Conservation (phyloP, 2,797 vertebrate genomes). For the Poeciliopsis turneri region DNA sequence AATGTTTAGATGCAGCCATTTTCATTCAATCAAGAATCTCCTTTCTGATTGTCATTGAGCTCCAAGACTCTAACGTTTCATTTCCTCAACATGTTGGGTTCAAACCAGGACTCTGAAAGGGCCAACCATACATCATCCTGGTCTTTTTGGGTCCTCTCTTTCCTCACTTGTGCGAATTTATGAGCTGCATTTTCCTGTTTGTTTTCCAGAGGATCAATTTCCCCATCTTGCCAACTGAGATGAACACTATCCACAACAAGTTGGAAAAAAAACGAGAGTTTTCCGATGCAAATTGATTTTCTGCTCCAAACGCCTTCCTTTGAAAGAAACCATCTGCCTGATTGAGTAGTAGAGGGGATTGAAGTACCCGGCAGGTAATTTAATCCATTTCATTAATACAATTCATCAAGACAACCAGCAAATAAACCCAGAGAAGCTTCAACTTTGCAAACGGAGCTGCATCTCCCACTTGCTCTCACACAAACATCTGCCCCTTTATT, state of each 20-base stretch:
- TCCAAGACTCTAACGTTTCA: neutral
- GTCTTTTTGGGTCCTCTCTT: neutral
- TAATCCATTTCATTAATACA: constrained; percentile 15
- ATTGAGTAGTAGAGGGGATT: constrained; percentile 2
- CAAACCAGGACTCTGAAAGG: neutral
- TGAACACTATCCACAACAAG: neutral
- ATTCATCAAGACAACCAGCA: constrained; percentile 30
- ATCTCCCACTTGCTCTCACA: constrained; percentile 14
- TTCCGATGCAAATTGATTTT: constrained; percentile 1
- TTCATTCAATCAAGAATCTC: neutral
- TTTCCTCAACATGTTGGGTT: neutral
- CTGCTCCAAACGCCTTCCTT: neutral
- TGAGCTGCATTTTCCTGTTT: neutral
- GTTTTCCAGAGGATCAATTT: neutral
- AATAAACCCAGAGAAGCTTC: constrained; percentile 40
- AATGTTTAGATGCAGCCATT: neutral
- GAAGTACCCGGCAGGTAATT: neutral
- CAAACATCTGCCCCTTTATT: constrained; percentile 57
- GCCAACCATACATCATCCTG: neutral
- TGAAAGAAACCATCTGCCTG: neutral
- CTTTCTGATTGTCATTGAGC: neutral
- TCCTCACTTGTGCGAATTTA: neutral
- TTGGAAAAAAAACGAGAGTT: constrained; percentile 8
- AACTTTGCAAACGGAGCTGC: constrained; percentile 35
- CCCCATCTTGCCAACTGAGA: neutral